These are phyloP conservation scores for Eulemur rubriventer DNA, from an alignment of 2,797 vertebrate species.

Conservation along the genomic window DNA sequence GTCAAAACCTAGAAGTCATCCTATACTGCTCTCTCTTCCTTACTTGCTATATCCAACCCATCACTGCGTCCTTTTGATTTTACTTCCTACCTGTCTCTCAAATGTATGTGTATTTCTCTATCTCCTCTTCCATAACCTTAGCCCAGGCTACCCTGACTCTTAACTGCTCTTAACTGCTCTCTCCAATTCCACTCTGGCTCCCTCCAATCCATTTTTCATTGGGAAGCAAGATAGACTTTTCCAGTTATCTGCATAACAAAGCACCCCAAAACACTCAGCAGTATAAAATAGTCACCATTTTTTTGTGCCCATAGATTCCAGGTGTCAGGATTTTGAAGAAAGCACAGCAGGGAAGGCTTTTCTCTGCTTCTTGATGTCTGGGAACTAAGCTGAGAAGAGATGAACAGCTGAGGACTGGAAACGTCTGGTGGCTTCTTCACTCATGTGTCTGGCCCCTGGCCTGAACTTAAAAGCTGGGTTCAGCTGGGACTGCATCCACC, in stretches of 20 bases:
- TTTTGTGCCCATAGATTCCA: neutral
- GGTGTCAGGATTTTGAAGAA: neutral
- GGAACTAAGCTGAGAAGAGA: neutral
- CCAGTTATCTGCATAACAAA: neutral
- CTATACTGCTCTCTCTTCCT: neutral
- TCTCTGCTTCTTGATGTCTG: neutral
- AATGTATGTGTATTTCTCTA: neutral
- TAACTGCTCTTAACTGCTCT: neutral
- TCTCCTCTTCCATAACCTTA: neutral
- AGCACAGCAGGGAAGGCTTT: neutral
- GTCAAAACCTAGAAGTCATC: neutral
- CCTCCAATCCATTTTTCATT: neutral
- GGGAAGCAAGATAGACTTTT: neutral
- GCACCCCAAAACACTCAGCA: neutral
- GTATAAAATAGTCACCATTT: neutral
- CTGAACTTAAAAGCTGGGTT: neutral
- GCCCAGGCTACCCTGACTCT: neutral
- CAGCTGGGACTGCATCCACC: neutral
- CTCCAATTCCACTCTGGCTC: neutral
- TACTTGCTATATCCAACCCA: neutral
- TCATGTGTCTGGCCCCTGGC: neutral
- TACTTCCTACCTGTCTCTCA: neutral
- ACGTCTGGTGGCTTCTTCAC: neutral
- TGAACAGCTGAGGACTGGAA: neutral
- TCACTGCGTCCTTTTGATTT: neutral